Evolutionary conservation across 2,113 vertebrate genomes (phyloP), one percentile per base, ranked within the genome.

Genomic region (Larimichthys polyactis): DNA sequence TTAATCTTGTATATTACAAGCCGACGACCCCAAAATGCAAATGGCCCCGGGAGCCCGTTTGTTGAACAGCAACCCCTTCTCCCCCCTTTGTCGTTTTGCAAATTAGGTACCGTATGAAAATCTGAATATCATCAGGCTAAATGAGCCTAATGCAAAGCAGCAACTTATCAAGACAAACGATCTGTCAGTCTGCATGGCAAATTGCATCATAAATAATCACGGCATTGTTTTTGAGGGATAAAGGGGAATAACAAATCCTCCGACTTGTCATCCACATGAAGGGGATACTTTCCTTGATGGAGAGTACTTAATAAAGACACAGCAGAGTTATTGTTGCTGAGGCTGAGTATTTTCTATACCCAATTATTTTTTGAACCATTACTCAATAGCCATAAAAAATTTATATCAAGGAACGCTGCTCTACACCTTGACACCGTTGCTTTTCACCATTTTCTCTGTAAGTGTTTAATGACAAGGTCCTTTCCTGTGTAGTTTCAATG

Each of bases 1-100:
- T 95, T 95, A 95, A 95, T 96, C 94, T 95, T 88, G 93, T 91
- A 94, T 94, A 94, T 95, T 95, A 95, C 88, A 86, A 93, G 86
- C 87, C 87, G 49, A 57, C 76, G 86, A 94, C 93, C 94, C 91
- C 89, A 64, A 93, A 94, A 95, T 95, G 94, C 92, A 94, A 93
- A 95, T 95, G 76, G n/a, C 27, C 73, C 73, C 68, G 58, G 54
- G 32, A 82, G 84, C 81, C 67, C 67, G 54, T 74, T 90, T 86
- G 86, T 88, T 81, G 76, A 82, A 88, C 86, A 85, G 79, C 78
- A 71, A 22, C 19, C 22, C 55, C 22, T 7, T 16, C 15, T 24
- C 60, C 66, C 27, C 27, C 32, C 54, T 69, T 85, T 78, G 81
- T 89, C 92, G 93, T 91, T 94, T 94, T 93, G 91, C 92, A 95